phyloP scores from a whole-genome alignment of 2,888 invertebrate species.

The Mycogona germanica region DNA sequence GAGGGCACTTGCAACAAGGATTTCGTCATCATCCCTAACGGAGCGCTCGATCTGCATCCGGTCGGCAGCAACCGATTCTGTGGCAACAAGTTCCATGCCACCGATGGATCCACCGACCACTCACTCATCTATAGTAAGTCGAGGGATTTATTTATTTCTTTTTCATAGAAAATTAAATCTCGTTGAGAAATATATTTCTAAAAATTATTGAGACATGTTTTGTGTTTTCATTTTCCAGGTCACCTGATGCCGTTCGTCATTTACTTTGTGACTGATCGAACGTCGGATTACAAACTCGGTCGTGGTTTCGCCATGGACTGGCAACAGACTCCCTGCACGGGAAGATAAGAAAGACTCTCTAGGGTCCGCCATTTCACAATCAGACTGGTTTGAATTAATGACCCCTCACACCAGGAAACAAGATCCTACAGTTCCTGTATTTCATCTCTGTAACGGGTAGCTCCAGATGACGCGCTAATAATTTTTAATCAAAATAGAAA shows the following conservation, averaged over 20 bases:
- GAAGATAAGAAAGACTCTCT: slow-evolving; percentile 7
- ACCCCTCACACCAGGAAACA: neutral
- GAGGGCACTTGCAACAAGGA: slow-evolving; percentile 18
- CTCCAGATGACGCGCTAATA: neutral
- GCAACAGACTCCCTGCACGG: slow-evolving; percentile 22
- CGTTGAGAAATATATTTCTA: neutral
- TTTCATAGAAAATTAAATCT: neutral
- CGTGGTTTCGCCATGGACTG: slow-evolving; percentile 19
- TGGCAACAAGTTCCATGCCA: slow-evolving; percentile 19
- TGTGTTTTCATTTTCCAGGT: slow-evolving; percentile 6
- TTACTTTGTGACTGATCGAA: slow-evolving; percentile 20
- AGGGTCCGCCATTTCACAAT: neutral
- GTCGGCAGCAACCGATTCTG: slow-evolving; percentile 21
- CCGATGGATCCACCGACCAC: slow-evolving; percentile 11
- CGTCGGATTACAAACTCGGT: slow-evolving; percentile 18
- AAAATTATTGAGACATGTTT: neutral
- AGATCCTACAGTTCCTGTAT: neutral
- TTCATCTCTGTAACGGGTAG: no score
- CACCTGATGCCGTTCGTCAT: slow-evolving; percentile 20
- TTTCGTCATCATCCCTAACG: slow-evolving; percentile 21
- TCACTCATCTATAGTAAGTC: slow-evolving; percentile 20
- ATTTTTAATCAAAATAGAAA: neutral
- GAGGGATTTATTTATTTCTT: neutral
- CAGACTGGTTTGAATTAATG: neutral
- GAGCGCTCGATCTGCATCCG: slow-evolving; percentile 18